phyloP scores from a whole-genome alignment of 2,888 invertebrate species.

The Bhutanitis thaidina region DNA sequence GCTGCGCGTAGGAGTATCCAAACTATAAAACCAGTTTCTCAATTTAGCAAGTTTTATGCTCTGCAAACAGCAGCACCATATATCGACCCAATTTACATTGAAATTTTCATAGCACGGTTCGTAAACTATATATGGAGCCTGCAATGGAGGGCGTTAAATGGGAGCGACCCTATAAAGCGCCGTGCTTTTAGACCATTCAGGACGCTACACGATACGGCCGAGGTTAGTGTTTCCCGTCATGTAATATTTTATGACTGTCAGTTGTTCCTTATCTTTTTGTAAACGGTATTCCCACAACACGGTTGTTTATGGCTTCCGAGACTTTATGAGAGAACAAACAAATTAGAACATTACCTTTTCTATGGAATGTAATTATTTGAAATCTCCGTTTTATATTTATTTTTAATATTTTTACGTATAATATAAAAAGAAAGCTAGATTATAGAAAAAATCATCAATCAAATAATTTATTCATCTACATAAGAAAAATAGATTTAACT shows the following conservation, averaged over 20 bases:
- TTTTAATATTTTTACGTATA: no score
- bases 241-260: slow-evolving; percentile 18
- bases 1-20: no score
- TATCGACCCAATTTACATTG: slow-evolving; percentile 5
- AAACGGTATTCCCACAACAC: background rate
- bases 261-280: slow-evolving; percentile 16
- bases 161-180: slow-evolving; percentile 4
- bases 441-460: no score
- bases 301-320: slow-evolving; percentile 15
- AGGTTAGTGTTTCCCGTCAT: slow-evolving; percentile 14
- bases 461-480: no score
- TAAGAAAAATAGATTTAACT: no score
- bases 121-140: slow-evolving; percentile 7
- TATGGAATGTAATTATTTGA: background rate
- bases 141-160: slow-evolving; percentile 5
- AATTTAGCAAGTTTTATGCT: background rate
- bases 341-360: slow-evolving; percentile 1
- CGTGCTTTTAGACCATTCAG: slow-evolving; percentile 10
- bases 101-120: slow-evolving; percentile 7
- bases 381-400: no score
- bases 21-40: no score
- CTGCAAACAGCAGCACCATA: background rate
- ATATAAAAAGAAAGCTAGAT: no score
- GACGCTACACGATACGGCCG: slow-evolving; percentile 7
- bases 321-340: slow-evolving; percentile 10